A percentile compares a stretch with the other conserved stretches of the same genome.
Evolutionary conservation across 2,113 vertebrate species (phyloP).

Genomic region (Nesoenas mayeri): DNA sequence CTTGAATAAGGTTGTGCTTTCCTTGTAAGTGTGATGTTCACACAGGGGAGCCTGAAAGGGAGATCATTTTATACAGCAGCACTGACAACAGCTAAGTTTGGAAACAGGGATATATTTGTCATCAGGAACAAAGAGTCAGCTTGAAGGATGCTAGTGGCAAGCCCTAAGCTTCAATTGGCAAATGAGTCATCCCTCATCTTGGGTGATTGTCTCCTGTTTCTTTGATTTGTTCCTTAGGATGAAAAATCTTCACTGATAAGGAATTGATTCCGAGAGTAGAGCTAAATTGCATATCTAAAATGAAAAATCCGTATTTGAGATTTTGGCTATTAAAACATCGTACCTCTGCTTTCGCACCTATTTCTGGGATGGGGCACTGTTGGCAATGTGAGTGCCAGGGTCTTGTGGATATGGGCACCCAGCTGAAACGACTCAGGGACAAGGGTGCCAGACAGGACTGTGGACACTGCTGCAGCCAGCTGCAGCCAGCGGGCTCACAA

Average conservation of each 20-base stretch:
- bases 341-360: not conserved
- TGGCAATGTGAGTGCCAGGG: too few species aligned
- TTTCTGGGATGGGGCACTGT: rapidly evolving
- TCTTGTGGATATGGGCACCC: not conserved
- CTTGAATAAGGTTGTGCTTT: not conserved
- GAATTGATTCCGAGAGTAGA: not conserved
- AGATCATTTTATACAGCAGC: not conserved
- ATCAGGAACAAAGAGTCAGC: not conserved
- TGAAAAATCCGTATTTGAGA: not conserved
- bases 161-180: not conserved
- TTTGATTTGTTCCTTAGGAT: not conserved
- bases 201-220: not conserved
- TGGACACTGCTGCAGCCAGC: not conserved
- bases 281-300: not conserved
- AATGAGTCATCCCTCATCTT: not conserved
- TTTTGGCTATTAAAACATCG: not conserved
- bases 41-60: not conserved
- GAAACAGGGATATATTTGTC: not conserved
- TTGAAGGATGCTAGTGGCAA: not conserved
- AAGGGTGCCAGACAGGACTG: not conserved
- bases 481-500: not conserved
- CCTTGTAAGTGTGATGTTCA: not conserved
- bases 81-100: not conserved
- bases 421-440: not conserved
- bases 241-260: not conserved